Evolutionary conservation across 2,797 vertebrate genomes (phyloP).

Genomic region (Chiloscyllium punctatum): DNA sequence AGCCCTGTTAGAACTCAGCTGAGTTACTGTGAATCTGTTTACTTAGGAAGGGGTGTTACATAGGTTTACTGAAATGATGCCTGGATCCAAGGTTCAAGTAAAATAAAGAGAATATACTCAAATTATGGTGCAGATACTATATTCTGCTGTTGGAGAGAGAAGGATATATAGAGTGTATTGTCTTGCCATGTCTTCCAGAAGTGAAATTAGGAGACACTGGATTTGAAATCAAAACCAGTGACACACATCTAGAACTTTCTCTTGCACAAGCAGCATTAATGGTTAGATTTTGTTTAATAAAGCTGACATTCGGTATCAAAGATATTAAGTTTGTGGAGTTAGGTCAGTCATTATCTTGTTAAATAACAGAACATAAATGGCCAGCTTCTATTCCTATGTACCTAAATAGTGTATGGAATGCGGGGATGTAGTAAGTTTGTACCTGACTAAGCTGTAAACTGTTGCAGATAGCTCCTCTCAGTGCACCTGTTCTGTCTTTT

Average conservation of each 20-base stretch:
- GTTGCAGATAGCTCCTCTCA: constrained; percentile 33
- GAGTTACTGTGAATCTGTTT: neutral
- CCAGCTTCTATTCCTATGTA: neutral
- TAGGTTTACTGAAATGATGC: neutral
- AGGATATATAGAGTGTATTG: neutral
- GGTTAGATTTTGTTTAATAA: neutral
- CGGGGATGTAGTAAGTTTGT: neutral
- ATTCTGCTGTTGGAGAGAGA: neutral
- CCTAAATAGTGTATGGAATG: neutral
- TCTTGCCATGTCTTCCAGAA: neutral
- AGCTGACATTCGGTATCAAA: neutral
- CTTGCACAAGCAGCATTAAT: neutral
- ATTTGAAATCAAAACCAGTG: neutral
- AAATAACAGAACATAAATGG: neutral
- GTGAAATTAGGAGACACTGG: neutral
- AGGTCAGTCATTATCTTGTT: neutral
- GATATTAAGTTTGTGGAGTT: neutral
- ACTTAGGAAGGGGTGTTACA: neutral
- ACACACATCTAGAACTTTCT: neutral
- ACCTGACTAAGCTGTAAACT: constrained; percentile 23
- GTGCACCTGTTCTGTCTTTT: constrained; percentile 38
- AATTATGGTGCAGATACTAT: neutral
- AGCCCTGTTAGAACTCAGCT: neutral
- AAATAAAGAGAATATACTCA: neutral
- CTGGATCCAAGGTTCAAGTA: neutral